Conservation (phyloP, 2,888 invertebrate genomes). For the Drosophila gaucha region DNA sequence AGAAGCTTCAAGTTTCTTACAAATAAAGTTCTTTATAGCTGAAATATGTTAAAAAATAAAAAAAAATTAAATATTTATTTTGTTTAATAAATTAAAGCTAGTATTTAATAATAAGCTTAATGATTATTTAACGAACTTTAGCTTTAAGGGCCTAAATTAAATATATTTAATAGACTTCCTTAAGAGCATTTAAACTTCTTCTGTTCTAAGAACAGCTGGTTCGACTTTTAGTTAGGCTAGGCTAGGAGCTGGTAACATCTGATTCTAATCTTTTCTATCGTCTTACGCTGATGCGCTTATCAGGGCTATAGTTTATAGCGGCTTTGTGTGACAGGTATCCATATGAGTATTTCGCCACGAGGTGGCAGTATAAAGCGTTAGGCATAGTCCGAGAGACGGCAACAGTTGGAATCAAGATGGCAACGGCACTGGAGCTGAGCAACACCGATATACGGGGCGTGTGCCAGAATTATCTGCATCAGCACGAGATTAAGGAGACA, state of each 20-base stretch:
- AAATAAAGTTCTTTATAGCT: no score
- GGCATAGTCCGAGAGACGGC: not conserved
- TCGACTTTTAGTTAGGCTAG: not conserved
- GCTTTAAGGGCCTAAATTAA: no score
- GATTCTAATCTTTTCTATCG: constrained; percentile 1
- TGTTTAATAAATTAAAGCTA: no score
- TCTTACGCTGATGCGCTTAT: constrained; percentile 19
- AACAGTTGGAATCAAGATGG: constrained; percentile 58
- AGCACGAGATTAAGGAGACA: constrained; percentile 34
- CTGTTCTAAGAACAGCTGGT: not conserved
- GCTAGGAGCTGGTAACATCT: constrained; percentile 1
- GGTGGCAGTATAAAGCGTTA: constrained; percentile 41
- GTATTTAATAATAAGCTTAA: no score
- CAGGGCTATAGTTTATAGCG: constrained; percentile 16
- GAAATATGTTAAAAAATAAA: no score
- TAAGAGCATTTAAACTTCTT: constrained; percentile 6
- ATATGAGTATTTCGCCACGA: not conserved
- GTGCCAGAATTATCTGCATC: constrained; percentile 65
- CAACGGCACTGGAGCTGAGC: constrained; percentile 61
- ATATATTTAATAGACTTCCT: not conserved
- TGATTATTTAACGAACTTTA: no score
- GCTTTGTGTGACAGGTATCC: constrained; percentile 3
- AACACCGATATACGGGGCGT: constrained; percentile 63
- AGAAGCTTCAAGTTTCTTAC: no score
- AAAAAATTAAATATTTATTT: no score